Evolutionary conservation across 2,797 vertebrate species (phyloP).

Genomic region (Typhlichthys subterraneus): DNA sequence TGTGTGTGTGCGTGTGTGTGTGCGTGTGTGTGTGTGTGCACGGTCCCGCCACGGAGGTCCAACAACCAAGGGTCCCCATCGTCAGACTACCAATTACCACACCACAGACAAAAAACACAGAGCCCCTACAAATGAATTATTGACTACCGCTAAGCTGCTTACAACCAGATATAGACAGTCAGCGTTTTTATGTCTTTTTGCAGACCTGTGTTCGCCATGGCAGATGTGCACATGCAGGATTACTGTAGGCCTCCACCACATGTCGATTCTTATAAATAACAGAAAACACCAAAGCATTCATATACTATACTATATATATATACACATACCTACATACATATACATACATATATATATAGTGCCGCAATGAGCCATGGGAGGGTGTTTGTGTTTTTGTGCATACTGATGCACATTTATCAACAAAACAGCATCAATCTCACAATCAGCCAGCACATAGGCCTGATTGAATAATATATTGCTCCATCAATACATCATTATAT

Average conservation of each 20-base stretch:
- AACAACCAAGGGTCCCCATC: conserved; percentile 11
- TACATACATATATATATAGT: background rate
- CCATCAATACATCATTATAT: conserved; percentile 81
- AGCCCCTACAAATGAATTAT: conserved; percentile 42
- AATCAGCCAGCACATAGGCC: conserved; percentile 72
- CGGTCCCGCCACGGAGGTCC: background rate
- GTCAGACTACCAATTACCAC: conserved; percentile 37
- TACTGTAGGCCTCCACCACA: conserved; percentile 32
- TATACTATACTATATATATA: conserved; percentile 11
- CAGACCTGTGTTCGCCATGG: conserved; percentile 34
- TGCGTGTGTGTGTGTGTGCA: conserved; percentile 13
- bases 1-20: conserved; percentile 10
- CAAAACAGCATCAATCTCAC: conserved; percentile 63
- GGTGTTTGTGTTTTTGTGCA: background rate
- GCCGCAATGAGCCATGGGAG: background rate
- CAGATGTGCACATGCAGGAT: conserved; percentile 45
- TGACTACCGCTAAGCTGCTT: conserved; percentile 50
- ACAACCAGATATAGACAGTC: conserved; percentile 21
- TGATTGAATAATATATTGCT: conserved; percentile 85
- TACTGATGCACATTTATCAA: conserved; percentile 13
- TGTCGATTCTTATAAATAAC: conserved; percentile 64
- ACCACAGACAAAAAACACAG: conserved; percentile 29
- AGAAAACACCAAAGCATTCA: conserved; percentile 21
- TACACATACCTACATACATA: conserved; percentile 1
- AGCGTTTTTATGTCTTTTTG: conserved; percentile 12